A percentile compares a stretch with the other conserved stretches of the same genome.
Conservation (phyloP, 2,888 invertebrate genomes). For the Ptilodon capucinus region DNA sequence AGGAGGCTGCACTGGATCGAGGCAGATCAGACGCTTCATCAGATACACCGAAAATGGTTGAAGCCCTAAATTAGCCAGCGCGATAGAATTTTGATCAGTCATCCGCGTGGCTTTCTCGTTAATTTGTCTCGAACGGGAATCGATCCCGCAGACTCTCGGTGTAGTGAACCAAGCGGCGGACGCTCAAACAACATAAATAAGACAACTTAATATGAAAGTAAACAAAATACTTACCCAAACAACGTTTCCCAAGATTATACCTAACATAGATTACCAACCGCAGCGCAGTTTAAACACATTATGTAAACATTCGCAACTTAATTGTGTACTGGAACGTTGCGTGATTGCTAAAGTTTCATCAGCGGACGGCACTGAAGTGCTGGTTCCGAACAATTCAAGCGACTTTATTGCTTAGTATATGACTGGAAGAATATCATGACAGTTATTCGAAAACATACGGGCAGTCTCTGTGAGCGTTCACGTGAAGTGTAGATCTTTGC, state of each 20-base stretch:
- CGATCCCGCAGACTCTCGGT: too few relatives aligned
- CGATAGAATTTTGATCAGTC: too few relatives aligned
- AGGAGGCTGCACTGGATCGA: too few relatives aligned
- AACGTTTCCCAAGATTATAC: background rate
- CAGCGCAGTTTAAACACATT: background rate
- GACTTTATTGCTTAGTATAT: conserved; percentile 14
- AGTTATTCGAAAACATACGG: conserved; percentile 9
- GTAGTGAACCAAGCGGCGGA: too few relatives aligned
- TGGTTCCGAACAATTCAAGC: conserved; percentile 13
- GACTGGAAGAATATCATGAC: conserved; percentile 10
- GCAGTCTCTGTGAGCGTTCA: background rate
- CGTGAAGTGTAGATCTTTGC: background rate
- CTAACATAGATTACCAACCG: background rate
- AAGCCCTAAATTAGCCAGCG: too few relatives aligned
- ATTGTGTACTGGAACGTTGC: conserved; percentile 5
- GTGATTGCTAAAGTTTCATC: conserved; percentile 11
- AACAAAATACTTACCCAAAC: background rate
- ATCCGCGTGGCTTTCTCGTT: too few relatives aligned
- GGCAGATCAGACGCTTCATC: too few relatives aligned
- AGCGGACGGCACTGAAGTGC: conserved; percentile 1
- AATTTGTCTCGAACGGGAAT: too few relatives aligned
- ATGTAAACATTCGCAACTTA: conserved; percentile 3
- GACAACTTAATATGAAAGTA: too few relatives aligned
- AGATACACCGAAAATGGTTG: too few relatives aligned
- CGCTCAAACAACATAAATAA: too few relatives aligned